Evolutionary conservation across 2,888 invertebrate genomes (phyloP).

Genomic region (Cecidostiba fungosa): DNA sequence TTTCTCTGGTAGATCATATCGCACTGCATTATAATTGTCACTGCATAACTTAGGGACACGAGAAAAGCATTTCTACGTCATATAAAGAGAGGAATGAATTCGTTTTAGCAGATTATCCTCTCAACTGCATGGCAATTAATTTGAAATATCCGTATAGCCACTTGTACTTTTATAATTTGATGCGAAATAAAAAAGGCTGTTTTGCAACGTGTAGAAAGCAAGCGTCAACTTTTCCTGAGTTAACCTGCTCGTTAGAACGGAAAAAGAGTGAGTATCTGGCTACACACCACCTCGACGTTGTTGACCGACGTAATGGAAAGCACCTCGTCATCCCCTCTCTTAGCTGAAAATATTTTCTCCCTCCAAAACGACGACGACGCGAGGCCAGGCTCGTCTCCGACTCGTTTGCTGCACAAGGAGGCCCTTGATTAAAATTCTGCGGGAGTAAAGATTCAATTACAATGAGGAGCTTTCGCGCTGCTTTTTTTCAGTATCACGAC

Average conservation of each 20-base stretch:
- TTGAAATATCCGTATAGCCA: neutral
- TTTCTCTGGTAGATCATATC: too few species aligned
- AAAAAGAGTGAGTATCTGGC: neutral
- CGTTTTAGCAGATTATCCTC: too few species aligned
- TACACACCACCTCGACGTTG: neutral
- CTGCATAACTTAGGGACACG: too few species aligned
- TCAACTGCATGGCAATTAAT: neutral
- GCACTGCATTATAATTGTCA: too few species aligned
- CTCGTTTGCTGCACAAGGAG: slow-evolving; percentile 15
- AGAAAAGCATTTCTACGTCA: too few species aligned
- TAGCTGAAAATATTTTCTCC: neutral
- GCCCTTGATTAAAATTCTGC: slow-evolving; percentile 69
- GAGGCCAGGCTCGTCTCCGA: neutral
- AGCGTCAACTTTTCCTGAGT: neutral
- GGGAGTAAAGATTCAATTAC: slow-evolving; percentile 72
- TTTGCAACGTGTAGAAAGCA: neutral
- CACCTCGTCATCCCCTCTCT: neutral
- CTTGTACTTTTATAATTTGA: neutral
- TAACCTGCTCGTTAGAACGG: slow-evolving; percentile 13
- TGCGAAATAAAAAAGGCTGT: neutral
- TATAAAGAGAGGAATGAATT: too few species aligned
- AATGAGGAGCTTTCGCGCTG: slow-evolving; percentile 66
- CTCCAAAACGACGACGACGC: slow-evolving; percentile 38
- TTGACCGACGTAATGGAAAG: slow-evolving; percentile 45
- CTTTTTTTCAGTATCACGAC: slow-evolving; percentile 6